phyloP scores from a whole-genome alignment of 2,113 vertebrate genomes.

The Lipophrys pholis region DNA sequence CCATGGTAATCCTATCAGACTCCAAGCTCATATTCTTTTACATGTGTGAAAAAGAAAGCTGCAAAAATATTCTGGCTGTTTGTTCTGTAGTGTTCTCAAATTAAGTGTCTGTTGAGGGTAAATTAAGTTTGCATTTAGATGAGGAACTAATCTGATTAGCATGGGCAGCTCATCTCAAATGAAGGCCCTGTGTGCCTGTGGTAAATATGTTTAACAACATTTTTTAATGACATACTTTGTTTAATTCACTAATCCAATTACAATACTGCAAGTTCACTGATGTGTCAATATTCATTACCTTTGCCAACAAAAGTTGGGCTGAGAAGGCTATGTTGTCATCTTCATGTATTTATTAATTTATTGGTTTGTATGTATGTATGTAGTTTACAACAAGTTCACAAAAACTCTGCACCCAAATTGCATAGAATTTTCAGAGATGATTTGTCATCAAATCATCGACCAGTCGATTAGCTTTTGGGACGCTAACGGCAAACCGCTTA shows the following conservation, averaged over 20 bases:
- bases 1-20: slow-evolving; percentile 13
- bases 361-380: no score
- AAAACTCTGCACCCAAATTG: no score
- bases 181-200: neutral
- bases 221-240: neutral
- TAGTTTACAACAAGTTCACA: no score
- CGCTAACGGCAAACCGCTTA: no score
- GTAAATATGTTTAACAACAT: slow-evolving; percentile 1
- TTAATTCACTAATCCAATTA: slow-evolving; percentile 3
- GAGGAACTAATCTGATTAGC: slow-evolving; percentile 30
- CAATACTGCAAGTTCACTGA: neutral
- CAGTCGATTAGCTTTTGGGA: no score
- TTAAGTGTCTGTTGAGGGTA: slow-evolving; percentile 4
- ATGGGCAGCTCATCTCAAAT: neutral
- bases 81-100: slow-evolving; percentile 20
- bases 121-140: slow-evolving; percentile 20
- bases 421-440: no score
- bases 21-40: slow-evolving; percentile 5
- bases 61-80: neutral
- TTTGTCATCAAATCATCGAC: no score
- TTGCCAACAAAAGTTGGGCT: no score
- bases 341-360: no score
- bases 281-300: neutral
- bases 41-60: neutral
- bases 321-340: no score